Conservation (phyloP, 2,888 invertebrate genomes). For the Diloba caeruleocephala region DNA sequence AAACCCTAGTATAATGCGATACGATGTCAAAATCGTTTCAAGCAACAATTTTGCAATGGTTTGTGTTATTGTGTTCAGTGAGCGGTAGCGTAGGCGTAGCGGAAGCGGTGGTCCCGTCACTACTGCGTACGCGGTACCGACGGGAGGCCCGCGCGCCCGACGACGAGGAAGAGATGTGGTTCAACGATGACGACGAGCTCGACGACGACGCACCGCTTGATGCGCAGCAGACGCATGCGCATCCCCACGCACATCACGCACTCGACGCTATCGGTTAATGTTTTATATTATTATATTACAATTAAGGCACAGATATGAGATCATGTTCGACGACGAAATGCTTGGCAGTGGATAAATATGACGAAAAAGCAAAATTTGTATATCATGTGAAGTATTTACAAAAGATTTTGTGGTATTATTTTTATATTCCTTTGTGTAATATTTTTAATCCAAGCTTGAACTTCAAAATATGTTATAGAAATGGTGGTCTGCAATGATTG, state of each 20-base stretch:
- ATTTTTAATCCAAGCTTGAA: background rate
- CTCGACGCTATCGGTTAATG: constrained; percentile 82
- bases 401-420: too few relatives aligned
- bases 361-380: too few relatives aligned
- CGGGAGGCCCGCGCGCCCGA: constrained; percentile 98
- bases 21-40: too few relatives aligned
- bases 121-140: constrained; percentile 94
- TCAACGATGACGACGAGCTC: constrained; percentile 98
- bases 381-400: too few relatives aligned
- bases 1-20: too few relatives aligned
- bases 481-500: constrained; percentile 13
- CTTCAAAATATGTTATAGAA: background rate
- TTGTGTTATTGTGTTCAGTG: constrained; percentile 61
- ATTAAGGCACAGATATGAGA: too few relatives aligned
- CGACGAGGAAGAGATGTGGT: constrained; percentile 99
- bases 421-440: too few relatives aligned
- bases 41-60: too few relatives aligned
- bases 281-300: constrained; percentile 6
- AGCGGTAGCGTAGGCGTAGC: constrained; percentile 83
- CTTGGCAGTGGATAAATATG: too few relatives aligned
- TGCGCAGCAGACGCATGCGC: constrained; percentile 69
- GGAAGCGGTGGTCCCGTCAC: constrained; percentile 92
- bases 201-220: constrained; percentile 92
- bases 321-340: too few relatives aligned
- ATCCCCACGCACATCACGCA: constrained; percentile 75